Evolutionary conservation across 2,888 invertebrate species (phyloP).

Genomic region (Crematogaster levior): DNA sequence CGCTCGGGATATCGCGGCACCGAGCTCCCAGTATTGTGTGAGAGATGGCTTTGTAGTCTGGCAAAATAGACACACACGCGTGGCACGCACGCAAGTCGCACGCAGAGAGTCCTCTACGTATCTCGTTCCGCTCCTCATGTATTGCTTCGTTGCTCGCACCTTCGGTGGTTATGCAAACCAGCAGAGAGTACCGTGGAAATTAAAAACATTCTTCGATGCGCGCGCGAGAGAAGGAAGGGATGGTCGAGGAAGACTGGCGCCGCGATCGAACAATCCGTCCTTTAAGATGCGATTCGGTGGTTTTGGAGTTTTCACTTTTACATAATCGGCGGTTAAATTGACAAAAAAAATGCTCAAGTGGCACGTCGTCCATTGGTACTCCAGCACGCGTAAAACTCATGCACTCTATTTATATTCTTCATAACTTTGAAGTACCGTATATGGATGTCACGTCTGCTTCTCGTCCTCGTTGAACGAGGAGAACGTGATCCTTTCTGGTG

Average conservation of each 20-base stretch:
- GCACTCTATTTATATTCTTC: slow-evolving; percentile 55
- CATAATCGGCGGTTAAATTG: slow-evolving; percentile 16
- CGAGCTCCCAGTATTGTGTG: slow-evolving; percentile 82
- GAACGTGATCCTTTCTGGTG: slow-evolving; percentile 53
- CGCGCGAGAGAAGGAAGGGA: neutral
- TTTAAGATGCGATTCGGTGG: neutral
- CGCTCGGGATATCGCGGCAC: slow-evolving; percentile 76
- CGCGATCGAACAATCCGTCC: neutral
- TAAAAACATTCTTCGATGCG: slow-evolving; percentile 16
- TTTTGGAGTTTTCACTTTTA: neutral
- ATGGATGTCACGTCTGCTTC: slow-evolving; percentile 65
- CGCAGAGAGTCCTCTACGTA: slow-evolving; percentile 22
- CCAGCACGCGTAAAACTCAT: slow-evolving; percentile 38
- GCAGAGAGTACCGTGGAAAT: slow-evolving; percentile 60
- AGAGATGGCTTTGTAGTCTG: slow-evolving; percentile 81
- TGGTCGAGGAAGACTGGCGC: neutral
- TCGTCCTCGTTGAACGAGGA: slow-evolving; percentile 63
- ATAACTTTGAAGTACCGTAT: slow-evolving; percentile 44
- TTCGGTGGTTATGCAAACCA: no score
- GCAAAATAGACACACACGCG: slow-evolving; percentile 30
- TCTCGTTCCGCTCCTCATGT: slow-evolving; percentile 57
- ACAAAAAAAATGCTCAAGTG: slow-evolving; percentile 25
- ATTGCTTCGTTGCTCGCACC: slow-evolving; percentile 72
- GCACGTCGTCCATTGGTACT: neutral
- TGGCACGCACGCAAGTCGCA: slow-evolving; percentile 51